Evolutionary conservation across 2,797 vertebrate genomes (phyloP).

Genomic region (Lerista edwardsae): DNA sequence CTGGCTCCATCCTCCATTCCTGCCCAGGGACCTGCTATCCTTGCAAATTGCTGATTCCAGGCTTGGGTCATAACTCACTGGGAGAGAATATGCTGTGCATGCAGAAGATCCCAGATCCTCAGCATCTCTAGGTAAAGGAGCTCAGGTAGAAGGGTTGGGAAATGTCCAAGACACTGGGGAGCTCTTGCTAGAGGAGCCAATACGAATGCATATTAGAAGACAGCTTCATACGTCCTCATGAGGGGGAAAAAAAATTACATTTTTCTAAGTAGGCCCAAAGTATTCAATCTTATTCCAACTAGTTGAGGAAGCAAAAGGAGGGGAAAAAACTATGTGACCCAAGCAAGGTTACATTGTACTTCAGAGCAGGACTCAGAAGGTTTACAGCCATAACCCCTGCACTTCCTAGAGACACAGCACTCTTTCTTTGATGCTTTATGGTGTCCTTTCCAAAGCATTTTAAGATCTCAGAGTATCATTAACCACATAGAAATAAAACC

Average conservation of each 20-base stretch:
- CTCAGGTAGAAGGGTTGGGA: no score
- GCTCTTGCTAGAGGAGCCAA: no score
- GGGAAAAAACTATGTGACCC: not conserved
- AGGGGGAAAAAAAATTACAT: not conserved
- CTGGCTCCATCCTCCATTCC: not conserved
- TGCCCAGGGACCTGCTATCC: not conserved
- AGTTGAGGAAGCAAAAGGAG: not conserved
- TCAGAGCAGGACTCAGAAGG: not conserved
- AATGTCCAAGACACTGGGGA: no score
- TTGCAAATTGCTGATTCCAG: not conserved
- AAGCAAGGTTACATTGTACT: constrained; percentile 25
- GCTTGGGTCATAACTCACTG: no score
- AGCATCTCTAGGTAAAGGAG: no score
- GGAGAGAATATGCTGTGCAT: no score
- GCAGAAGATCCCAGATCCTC: no score
- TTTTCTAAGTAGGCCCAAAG: not conserved
- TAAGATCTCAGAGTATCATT: constrained; percentile 5
- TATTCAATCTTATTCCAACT: not conserved
- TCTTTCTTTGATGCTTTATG: not conserved
- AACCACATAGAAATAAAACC: constrained; percentile 36
- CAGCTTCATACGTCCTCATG: no score
- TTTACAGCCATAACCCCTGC: constrained; percentile 3
- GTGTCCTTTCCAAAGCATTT: constrained; percentile 21
- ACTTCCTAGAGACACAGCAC: not conserved
- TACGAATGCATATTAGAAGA: no score